Base-by-base conservation (phyloP, 2,797 vertebrate genomes). In the Ispidina lecontei region DNA sequence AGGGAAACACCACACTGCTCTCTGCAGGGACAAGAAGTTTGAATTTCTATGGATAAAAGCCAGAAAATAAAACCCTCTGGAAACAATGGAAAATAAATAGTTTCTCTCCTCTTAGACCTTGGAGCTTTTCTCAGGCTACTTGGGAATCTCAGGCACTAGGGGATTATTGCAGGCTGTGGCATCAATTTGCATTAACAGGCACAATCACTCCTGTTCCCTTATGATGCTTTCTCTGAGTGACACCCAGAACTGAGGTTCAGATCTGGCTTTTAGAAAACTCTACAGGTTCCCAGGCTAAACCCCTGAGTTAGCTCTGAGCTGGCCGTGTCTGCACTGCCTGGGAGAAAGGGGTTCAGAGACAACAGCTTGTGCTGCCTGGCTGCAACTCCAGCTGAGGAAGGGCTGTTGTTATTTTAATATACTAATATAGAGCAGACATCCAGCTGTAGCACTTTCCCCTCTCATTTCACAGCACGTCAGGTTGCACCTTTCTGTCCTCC, bases 291-390 rank as follows among this genome's bases (percentile, higher is more conserved):
- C 22, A 1, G 29, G 15, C 54, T 20, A 14, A n/a, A 41, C 8
- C 41, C 39, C 29, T 15, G 49, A 21, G 4, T 19, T 13, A 21
- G 20, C n/a, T 41, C 33, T 51, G 67, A 56, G 74, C 25, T 7
- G 26, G 19, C 46, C 13, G 20, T 33, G 37, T 18, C 72, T 33
- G 39, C 65, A 59, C 9, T 51, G 39, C 46, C 2, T 14, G 12
- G 20, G 59, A n/a, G 7, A 18, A 46, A 55, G 29, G 28, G 23
- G 46, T 6, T 43, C 35, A 21, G 63, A 69, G 64, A 7, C 44
- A 39, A 51, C 41, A 64, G 41, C 1, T 60, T 0, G 0, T 47
- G 51, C 64, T 71, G 17, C 1, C 37, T 8, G 71, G n/a, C 68
- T 88, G 22, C 21, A 68, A n/a, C 35, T 63, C 55, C 69, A 14